Base-by-base conservation (phyloP, 2,797 vertebrate species). In the Chiloscyllium punctatum region DNA sequence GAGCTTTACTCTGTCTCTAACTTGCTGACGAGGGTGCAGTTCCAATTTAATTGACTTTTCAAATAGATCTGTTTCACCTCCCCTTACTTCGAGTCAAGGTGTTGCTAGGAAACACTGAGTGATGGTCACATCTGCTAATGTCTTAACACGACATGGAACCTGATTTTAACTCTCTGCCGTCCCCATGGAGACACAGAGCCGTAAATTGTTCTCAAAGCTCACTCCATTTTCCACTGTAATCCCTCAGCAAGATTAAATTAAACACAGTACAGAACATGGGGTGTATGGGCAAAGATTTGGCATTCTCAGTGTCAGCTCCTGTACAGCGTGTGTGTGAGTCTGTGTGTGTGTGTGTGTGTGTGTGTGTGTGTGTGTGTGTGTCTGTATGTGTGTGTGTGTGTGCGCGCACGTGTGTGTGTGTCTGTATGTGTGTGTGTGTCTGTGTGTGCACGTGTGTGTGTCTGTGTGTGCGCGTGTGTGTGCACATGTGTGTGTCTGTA, bases 401-500 rank as follows among this genome's bases (percentile, higher is more conserved):
- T 57, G 53, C n/a, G n/a, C n/a, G n/a, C n/a, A n/a, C n/a, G n/a
- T n/a, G n/a, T n/a, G n/a, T 0, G 1, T 0, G 42, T 0, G 1
- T 0, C 42, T 48, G 42, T 48, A 1, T 1, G 42, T 48, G 42
- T 48, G 1, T 0, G 1, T 1, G 42, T 1, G 1, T 0, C 0
- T 48, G 0, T 48, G 0, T 1, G 0, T 1, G 0, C n/a, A n/a
- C n/a, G n/a, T n/a, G n/a, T n/a, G n/a, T n/a, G n/a, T n/a, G n/a
- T n/a, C n/a, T 1, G 0, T n/a, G 42, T 48, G 42, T 48, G 42
- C n/a, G n/a, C n/a, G n/a, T n/a, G n/a, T n/a, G n/a, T n/a, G n/a
- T n/a, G n/a, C n/a, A n/a, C n/a, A n/a, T n/a, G n/a, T n/a, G n/a
- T n/a, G n/a, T n/a, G n/a, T n/a, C n/a, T n/a, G n/a, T n/a, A n/a